phyloP scores from a whole-genome alignment of 2,888 invertebrate species.

The Sepioteuthis lessoniana region DNA sequence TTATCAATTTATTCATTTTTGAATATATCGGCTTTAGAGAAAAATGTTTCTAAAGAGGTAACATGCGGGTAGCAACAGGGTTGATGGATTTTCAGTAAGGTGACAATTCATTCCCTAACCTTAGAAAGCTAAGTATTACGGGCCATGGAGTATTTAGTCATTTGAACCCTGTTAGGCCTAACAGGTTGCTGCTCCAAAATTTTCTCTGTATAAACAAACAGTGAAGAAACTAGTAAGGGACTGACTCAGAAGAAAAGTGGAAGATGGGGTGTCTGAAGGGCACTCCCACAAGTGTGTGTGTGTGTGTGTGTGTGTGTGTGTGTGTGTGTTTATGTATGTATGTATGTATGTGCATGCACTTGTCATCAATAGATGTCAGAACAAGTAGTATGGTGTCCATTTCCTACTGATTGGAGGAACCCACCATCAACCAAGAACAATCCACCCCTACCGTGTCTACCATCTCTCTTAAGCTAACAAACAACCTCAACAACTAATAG shows the following conservation, averaged over 20 bases:
- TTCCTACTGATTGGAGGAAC: neutral
- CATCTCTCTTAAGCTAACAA: neutral
- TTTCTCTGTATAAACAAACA: neutral
- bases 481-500: neutral
- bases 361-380: conserved; percentile 20
- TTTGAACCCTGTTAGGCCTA: neutral
- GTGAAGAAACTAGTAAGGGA: neutral
- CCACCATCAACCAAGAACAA: neutral
- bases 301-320: neutral
- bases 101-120: neutral
- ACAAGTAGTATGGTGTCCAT: neutral
- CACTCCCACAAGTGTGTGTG: neutral
- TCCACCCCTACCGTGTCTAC: neutral
- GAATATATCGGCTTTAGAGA: no score
- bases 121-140: neutral
- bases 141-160: neutral
- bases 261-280: neutral
- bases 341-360: neutral
- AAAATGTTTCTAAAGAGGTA: neutral
- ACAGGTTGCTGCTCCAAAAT: neutral
- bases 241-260: neutral
- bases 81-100: neutral
- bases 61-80: neutral
- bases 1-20: no score
- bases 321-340: no score